These are phyloP conservation scores for Byasa hedistus DNA, from an alignment of 2,888 invertebrate species.

Conservation along the genomic window DNA sequence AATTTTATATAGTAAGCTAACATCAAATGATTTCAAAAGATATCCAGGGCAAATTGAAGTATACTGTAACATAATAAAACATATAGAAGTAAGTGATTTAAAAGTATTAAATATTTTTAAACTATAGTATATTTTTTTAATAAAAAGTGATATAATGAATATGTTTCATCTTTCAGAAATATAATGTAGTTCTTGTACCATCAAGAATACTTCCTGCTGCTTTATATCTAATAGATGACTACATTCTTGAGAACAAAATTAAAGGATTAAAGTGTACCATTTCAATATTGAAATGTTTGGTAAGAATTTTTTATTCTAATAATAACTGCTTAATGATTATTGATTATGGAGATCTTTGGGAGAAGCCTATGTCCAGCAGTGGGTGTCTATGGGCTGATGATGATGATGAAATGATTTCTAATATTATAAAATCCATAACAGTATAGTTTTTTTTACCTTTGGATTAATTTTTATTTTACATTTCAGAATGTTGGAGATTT, in stretches of 20 bases:
- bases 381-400: no score
- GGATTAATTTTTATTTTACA: background rate
- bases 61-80: slow-evolving; percentile 49
- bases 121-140: background rate
- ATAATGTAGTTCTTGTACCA: slow-evolving; percentile 48
- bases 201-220: slow-evolving; percentile 55
- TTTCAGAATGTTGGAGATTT: slow-evolving; percentile 45
- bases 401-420: no score
- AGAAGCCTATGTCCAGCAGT: no score
- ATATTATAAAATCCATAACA: no score
- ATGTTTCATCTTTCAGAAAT: slow-evolving; percentile 49
- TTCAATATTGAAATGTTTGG: slow-evolving; percentile 55
- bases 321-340: background rate
- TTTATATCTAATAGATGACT: slow-evolving; percentile 63
- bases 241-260: slow-evolving; percentile 49
- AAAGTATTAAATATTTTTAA: background rate
- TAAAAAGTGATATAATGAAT: no score
- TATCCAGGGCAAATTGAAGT: slow-evolving; percentile 63
- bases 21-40: slow-evolving; percentile 54
- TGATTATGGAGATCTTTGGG: no score
- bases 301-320: slow-evolving; percentile 40
- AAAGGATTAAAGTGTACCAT: slow-evolving; percentile 59
- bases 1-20: slow-evolving; percentile 55
- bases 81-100: slow-evolving; percentile 47
- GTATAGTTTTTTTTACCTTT: background rate